These are phyloP conservation scores for Chlorops oryzae DNA, from an alignment of 1,140 invertebrate species.

Conservation along the genomic window DNA sequence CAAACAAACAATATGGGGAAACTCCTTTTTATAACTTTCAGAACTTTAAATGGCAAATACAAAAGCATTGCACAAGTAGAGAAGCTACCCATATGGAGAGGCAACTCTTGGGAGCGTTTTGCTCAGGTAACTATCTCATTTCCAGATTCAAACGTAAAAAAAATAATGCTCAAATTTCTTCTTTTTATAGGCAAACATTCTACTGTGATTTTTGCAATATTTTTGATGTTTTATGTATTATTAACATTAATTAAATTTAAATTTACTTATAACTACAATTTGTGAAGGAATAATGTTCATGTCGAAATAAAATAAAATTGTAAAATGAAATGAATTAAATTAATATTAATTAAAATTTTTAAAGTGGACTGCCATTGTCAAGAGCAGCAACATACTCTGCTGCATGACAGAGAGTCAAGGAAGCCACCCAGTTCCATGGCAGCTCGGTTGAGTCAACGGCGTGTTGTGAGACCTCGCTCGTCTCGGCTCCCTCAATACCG, in stretches of 20 bases:
- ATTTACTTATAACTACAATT: not conserved
- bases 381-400: no score
- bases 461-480: no score
- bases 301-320: not conserved
- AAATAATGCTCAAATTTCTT: not conserved
- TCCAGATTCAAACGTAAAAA: not conserved
- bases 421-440: no score
- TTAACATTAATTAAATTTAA: not conserved
- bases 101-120: constrained; percentile 20
- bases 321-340: not conserved
- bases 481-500: no score
- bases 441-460: no score
- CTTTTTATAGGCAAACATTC: not conserved
- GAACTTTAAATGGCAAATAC: constrained; percentile 20
- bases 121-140: constrained; percentile 11
- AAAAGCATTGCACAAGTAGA: constrained; percentile 17
- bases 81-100: constrained; percentile 22
- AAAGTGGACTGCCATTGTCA: no score
- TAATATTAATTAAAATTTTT: not conserved
- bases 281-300: not conserved
- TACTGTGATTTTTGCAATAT: not conserved
- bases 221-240: not conserved
- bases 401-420: no score
- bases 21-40: constrained; percentile 5
- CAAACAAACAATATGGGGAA: not conserved